Percentiles rank a stretch among this genome's conserved stretches.
Conservation (phyloP, 2,797 vertebrate species). For the Rhynchotus rufescens region DNA sequence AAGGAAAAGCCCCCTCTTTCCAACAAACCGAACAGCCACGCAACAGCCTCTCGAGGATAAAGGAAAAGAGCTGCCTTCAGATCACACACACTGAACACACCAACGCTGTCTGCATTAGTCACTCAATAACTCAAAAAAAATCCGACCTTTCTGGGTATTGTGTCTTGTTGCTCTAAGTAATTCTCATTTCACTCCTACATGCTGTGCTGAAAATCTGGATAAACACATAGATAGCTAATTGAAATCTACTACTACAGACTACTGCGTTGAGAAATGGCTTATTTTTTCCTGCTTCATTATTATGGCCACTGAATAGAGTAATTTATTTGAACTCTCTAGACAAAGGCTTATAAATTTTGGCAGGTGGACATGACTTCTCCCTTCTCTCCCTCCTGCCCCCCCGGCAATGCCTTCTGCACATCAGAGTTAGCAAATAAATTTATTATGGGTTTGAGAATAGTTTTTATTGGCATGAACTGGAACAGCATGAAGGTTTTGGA, state of each 20-base stretch:
- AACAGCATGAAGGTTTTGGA: not conserved
- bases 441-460: not conserved
- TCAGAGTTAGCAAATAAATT: not conserved
- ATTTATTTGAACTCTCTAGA: not conserved
- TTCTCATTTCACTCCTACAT: not conserved
- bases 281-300: not conserved
- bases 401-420: fast-evolving
- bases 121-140: not conserved
- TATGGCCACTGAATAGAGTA: not conserved
- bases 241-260: not conserved
- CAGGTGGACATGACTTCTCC: not conserved
- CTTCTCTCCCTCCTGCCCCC: not conserved
- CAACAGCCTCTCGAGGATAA: not conserved
- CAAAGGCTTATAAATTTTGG: not conserved
- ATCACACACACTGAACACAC: not conserved
- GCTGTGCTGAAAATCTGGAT: not conserved
- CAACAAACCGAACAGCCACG: not conserved
- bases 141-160: not conserved
- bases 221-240: not conserved
- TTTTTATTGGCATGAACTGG: not conserved
- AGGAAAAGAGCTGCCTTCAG: not conserved
- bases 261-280: not conserved
- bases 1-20: not conserved
- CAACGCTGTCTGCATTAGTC: not conserved
- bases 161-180: not conserved